Conservation (phyloP, 2,113 vertebrate species). For the Nerophis lumbriciformis region DNA sequence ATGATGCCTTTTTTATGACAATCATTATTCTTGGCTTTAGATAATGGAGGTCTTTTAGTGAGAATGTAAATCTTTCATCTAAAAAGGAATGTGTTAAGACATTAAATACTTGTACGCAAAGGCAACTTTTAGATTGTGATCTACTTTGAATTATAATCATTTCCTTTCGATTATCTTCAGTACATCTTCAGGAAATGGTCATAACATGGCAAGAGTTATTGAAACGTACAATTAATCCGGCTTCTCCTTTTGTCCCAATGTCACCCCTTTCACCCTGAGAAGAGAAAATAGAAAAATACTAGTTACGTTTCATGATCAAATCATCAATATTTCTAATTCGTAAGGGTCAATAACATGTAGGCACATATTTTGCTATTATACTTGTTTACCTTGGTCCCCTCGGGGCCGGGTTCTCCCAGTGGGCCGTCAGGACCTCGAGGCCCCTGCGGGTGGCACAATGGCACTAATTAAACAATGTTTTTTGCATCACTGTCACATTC, state of each 20-base stretch:
- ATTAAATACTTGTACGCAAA: background rate
- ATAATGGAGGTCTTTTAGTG: slow-evolving; percentile 11
- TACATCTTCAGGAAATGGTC: background rate
- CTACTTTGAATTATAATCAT: background rate
- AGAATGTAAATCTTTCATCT: slow-evolving; percentile 4
- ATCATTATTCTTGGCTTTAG: slow-evolving; percentile 2
- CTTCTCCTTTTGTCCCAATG: slow-evolving; percentile 78
- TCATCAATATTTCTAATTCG: background rate
- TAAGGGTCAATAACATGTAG: background rate
- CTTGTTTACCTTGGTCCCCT: slow-evolving; percentile 83
- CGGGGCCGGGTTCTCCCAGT: slow-evolving; percentile 79
- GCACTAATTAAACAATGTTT: slow-evolving; percentile 15
- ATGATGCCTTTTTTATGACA: background rate
- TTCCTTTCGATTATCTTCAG: background rate
- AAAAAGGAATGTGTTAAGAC: slow-evolving; percentile 2
- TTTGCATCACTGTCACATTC: slow-evolving; percentile 1
- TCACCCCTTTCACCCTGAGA: slow-evolving; percentile 86
- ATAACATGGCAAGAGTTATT: background rate
- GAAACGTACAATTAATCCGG: slow-evolving; percentile 83
- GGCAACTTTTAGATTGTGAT: no score
- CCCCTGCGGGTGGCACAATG: slow-evolving; percentile 71
- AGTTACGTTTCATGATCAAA: background rate
- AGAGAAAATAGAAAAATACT: slow-evolving; percentile 30
- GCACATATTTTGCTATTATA: background rate
- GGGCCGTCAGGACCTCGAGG: slow-evolving; percentile 85